Conservation (phyloP, 2,888 invertebrate genomes). For the Azorinus chamasolen region DNA sequence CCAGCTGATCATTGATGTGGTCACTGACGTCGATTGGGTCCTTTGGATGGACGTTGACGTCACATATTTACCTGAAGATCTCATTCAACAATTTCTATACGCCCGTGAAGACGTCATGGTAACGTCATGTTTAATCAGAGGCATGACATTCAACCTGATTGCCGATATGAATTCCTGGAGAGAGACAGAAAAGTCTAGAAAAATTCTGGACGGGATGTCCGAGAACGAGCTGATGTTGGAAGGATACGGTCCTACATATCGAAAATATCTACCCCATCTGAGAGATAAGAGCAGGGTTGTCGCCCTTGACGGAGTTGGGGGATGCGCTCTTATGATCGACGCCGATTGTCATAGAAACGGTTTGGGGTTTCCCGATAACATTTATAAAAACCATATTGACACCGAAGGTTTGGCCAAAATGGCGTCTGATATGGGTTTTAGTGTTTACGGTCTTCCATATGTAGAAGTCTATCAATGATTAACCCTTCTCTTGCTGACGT, state of each 20-base stretch:
- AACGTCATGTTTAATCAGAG: conserved; percentile 76
- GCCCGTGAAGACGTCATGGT: conserved; percentile 77
- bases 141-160: conserved; percentile 55
- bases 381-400: conserved; percentile 81
- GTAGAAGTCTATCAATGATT: conserved; percentile 77
- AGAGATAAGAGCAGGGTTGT: conserved; percentile 79
- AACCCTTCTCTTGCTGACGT: too few species aligned
- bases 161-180: conserved; percentile 84
- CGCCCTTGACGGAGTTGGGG: conserved; percentile 83
- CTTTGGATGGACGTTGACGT: conserved; percentile 84
- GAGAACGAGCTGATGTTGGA: conserved; percentile 77
- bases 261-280: conserved; percentile 78
- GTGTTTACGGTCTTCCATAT: conserved; percentile 80
- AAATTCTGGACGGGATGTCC: conserved; percentile 61
- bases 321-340: conserved; percentile 78
- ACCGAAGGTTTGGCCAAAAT: conserved; percentile 84
- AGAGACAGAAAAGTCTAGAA: conserved; percentile 76
- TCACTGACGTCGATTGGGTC: conserved; percentile 73
- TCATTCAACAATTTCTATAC: conserved; percentile 79
- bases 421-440: conserved; percentile 77
- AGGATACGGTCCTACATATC: conserved; percentile 75
- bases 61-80: conserved; percentile 71
- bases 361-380: conserved; percentile 78
- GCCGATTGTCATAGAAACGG: conserved; percentile 79
- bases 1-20: conserved; percentile 68